Base-by-base conservation (phyloP, 2,113 vertebrate genomes). In the Galbula dea region DNA sequence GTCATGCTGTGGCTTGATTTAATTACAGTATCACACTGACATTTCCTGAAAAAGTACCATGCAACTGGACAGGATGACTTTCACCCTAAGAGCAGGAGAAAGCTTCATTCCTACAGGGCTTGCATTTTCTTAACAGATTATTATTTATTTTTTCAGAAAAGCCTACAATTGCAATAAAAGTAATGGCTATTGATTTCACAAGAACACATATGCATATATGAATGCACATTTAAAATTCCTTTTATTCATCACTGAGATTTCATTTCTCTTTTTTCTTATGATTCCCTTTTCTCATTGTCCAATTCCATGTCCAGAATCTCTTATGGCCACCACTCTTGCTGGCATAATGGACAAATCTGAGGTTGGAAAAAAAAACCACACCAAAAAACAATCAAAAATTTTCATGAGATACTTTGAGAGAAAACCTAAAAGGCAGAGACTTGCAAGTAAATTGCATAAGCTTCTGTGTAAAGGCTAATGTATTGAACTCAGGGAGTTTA, bases 11-110 rank as follows among this genome's bases (percentile, higher is more conserved):
- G 36, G 24, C 3, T 43, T 49, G 24, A 48, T 85, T 83, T 89
- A 80, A 46, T 73, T 85, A 66, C 5, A 39, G 10, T 18, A 57
- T 36, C 45, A 17, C 0, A 0, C 19, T 36, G 43, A 30, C 0
- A 0, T 12, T 15, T 63, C 43, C 52, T 86, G 68, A 32, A 54
- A 74, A 86, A 78, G 61, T 7, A 7, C 3, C 57, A 21, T 78
- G 13, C 51, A 83, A 22, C 19, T 63, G 37, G 23, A 4, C 6
- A 77, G 30, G 10, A 26, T 29, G 36, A 30, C 17, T 85, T 89
- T 58, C 43, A 32, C 16, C 58, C 48, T 39, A 13, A 24, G 46
- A 71, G 19, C 6, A 83, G 30, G 5, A 54, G 10, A 39, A 95
- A 77, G 22, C 9, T 20, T 80, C n/a, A 14, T 46, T 2, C 57